Percentiles rank a stretch among this genome's conserved stretches.
These are phyloP conservation scores for Zaprionus vittiger DNA, from an alignment of 1,140 invertebrate genomes.

Conservation along the genomic window DNA sequence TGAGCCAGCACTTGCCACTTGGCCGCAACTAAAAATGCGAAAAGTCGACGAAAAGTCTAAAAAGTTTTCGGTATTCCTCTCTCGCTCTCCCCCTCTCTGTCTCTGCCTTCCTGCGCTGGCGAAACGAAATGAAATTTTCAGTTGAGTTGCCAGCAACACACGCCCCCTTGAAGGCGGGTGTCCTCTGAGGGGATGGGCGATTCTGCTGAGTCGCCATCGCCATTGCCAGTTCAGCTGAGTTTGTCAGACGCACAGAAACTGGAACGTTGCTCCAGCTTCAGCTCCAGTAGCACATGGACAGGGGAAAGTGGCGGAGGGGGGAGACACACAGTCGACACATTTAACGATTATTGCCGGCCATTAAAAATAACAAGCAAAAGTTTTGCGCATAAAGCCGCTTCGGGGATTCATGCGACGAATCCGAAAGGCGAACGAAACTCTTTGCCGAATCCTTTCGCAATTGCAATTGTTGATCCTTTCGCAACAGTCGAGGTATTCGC, in stretches of 20 bases:
- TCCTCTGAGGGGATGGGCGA: slow-evolving; percentile 27
- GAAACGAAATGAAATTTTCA: slow-evolving; percentile 82
- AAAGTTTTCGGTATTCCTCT: slow-evolving; percentile 66
- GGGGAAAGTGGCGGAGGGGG: neutral
- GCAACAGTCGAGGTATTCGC: slow-evolving; percentile 55
- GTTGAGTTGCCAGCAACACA: slow-evolving; percentile 70
- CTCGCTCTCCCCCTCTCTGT: neutral
- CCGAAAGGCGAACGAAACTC: slow-evolving; percentile 71
- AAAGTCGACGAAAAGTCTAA: slow-evolving; percentile 83
- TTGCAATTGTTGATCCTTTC: slow-evolving; percentile 83
- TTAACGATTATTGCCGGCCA: slow-evolving; percentile 81
- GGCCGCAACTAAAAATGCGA: slow-evolving; percentile 78
- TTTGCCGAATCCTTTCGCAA: slow-evolving; percentile 77
- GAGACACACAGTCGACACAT: slow-evolving; percentile 74
- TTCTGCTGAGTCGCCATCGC: slow-evolving; percentile 69
- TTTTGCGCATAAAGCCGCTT: slow-evolving; percentile 82
- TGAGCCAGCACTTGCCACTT: slow-evolving; percentile 77
- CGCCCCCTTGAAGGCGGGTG: slow-evolving; percentile 9
- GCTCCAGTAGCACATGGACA: slow-evolving; percentile 7
- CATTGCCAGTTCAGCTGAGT: slow-evolving; percentile 52
- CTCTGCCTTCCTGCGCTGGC: neutral
- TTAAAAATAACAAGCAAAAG: slow-evolving; percentile 83
- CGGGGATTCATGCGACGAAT: slow-evolving; percentile 77
- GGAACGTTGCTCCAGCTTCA: slow-evolving; percentile 32
- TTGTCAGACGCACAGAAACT: slow-evolving; percentile 54